Evolutionary conservation across 2,113 vertebrate genomes (phyloP).

Genomic region (Sardina pilchardus): DNA sequence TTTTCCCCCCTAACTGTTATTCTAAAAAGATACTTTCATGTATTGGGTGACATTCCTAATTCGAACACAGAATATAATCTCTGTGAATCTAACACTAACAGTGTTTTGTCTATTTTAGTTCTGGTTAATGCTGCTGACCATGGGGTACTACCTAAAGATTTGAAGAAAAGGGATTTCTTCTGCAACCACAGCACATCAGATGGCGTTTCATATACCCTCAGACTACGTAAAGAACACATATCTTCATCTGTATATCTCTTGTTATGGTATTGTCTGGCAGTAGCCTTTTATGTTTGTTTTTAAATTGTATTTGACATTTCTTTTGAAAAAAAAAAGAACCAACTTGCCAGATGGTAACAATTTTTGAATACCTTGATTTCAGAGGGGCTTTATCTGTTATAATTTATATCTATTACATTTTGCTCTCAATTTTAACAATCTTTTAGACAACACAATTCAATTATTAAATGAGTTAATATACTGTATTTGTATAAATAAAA

Average conservation of each 20-base stretch:
- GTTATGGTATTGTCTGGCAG: neutral
- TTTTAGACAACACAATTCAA: neutral
- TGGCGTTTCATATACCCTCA: neutral
- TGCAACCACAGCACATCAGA: neutral
- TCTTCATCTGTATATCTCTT: neutral
- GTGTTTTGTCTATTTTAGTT: conserved; percentile 55
- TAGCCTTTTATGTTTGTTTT: neutral
- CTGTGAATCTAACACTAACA: neutral
- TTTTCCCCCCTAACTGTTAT: too few relatives aligned
- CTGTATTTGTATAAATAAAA: neutral
- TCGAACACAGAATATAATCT: neutral
- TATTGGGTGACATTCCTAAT: neutral
- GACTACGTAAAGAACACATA: neutral
- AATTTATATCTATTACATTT: neutral
- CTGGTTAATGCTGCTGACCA: conserved; percentile 67
- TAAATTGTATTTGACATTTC: neutral
- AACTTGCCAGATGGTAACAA: neutral
- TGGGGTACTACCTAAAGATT: conserved; percentile 64
- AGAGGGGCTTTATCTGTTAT: neutral
- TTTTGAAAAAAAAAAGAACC: neutral
- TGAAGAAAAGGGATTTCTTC: neutral
- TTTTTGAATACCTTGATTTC: neutral
- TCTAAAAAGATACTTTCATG: neutral
- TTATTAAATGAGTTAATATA: neutral
- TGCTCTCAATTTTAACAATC: neutral